phyloP scores from a whole-genome alignment of 2,797 vertebrate genomes.

The Megalops cyprinoides region DNA sequence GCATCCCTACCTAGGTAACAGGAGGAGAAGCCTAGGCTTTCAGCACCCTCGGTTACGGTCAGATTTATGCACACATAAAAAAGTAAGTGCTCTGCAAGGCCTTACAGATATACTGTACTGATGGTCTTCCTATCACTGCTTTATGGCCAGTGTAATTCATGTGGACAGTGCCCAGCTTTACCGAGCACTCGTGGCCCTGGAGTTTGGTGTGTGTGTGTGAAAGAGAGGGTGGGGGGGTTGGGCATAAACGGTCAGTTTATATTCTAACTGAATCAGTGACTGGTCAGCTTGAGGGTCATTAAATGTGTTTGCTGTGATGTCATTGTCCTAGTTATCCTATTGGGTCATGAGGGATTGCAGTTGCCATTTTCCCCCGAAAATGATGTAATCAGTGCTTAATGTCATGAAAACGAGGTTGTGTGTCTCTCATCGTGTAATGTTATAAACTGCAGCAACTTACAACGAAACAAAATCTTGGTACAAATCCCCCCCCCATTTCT shows the following conservation, averaged over 20 bases:
- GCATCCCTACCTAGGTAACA: neutral
- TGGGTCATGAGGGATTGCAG: too few relatives aligned
- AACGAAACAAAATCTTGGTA: too few relatives aligned
- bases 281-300: neutral
- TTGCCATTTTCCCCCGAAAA: too few relatives aligned
- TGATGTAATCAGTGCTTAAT: too few relatives aligned
- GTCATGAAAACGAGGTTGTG: too few relatives aligned
- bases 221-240: neutral
- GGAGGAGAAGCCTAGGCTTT: conserved; percentile 41
- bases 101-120: conserved; percentile 70
- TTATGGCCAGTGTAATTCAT: conserved; percentile 73
- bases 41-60: conserved; percentile 63
- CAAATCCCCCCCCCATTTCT: too few relatives aligned
- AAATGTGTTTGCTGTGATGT: too few relatives aligned
- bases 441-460: too few relatives aligned
- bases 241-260: neutral
- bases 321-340: too few relatives aligned
- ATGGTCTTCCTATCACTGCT: conserved; percentile 75
- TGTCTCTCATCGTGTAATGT: too few relatives aligned
- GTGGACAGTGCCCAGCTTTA: conserved; percentile 45
- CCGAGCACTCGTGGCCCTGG: neutral
- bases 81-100: conserved; percentile 71
- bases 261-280: neutral
- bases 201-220: neutral
- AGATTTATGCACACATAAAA: conserved; percentile 77